Base-by-base conservation (phyloP, 2,113 vertebrate species). In the Paramisgurnus dabryanus region DNA sequence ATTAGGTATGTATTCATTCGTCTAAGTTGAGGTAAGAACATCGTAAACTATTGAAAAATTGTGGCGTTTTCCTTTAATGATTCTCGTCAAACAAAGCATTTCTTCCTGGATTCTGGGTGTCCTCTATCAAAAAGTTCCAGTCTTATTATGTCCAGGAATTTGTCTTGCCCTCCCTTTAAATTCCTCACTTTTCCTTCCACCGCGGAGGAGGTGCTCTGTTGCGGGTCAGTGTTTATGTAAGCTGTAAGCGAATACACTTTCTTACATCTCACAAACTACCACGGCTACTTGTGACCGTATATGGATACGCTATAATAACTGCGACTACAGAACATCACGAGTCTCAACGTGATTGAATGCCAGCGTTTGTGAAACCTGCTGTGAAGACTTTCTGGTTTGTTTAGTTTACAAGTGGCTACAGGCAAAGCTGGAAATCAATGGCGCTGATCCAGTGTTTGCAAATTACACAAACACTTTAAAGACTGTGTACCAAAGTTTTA, bases 211-310 rank as follows among this genome's bases (percentile, higher is more conserved):
- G 45, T 22, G 41, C 47, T 73, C 57, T 53, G 39, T 63, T 68
- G 80, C 6, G 10, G 73, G 68, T 71, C 73, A 76, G 84, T 92
- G 92, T 93, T 92, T 92, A 91, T 85, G 85, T 68, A 87, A 90
- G 90, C 86, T 88, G 82, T 85, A 91, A 91, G 89, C 87, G 87
- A 89, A 86, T 86, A 87, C 89, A 87, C 88, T 90, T 92, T 89
- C 84, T 80, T 18, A 17, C n/a, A n/a, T 58, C 55, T 64, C 80
- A 73, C 86, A 88, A 78, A 1, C 13, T 85, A 86, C 87, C 91
- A 87, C 75, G 86, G 84, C 88, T 86, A 85, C 86, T 83, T 89
- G 90, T 91, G 91, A 92, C 92, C 91, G 82, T 93, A 93, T 92
- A 93, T 90, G 92, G 92, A 90, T 67, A 87, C 77, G 85, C 34